Evolutionary conservation across 2,888 invertebrate species (phyloP).

Genomic region (Cistogaster globosa): DNA sequence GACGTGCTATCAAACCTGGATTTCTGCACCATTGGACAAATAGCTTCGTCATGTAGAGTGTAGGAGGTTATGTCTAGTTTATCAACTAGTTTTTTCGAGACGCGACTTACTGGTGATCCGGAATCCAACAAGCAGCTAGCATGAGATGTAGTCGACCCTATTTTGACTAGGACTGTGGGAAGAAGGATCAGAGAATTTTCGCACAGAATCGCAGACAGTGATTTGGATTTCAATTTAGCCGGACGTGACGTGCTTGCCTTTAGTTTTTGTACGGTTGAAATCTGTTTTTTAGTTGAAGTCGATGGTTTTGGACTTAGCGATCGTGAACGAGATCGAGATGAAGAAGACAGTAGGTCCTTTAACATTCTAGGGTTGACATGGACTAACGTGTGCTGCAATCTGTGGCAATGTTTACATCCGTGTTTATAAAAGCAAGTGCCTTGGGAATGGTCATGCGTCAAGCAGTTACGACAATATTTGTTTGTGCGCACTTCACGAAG

Average conservation of each 20-base stretch:
- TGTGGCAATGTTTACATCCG: slow-evolving; percentile 31
- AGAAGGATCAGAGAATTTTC: neutral
- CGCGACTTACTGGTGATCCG: neutral
- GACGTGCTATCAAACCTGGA: slow-evolving; percentile 13
- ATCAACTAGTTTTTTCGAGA: neutral
- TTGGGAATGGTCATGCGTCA: slow-evolving; percentile 24
- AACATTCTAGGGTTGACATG: neutral
- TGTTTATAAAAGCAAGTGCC: slow-evolving; percentile 25
- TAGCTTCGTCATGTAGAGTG: too few species aligned
- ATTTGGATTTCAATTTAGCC: too few species aligned
- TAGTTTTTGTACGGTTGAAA: too few species aligned
- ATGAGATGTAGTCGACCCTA: too few species aligned
- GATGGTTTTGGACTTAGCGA: too few species aligned
- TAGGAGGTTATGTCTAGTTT: too few species aligned
- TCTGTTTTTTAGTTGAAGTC: too few species aligned
- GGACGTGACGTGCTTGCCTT: too few species aligned
- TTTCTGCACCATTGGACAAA: neutral
- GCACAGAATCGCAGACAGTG: neutral
- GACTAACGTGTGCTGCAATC: slow-evolving; percentile 17
- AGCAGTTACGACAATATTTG: slow-evolving; percentile 25
- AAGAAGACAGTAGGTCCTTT: too few species aligned
- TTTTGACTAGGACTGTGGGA: neutral
- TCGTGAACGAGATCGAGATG: too few species aligned
- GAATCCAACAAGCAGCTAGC: neutral
- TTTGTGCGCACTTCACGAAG: neutral